phyloP scores from a whole-genome alignment of 2,113 vertebrate species.

The Hippocampus abdominalis region DNA sequence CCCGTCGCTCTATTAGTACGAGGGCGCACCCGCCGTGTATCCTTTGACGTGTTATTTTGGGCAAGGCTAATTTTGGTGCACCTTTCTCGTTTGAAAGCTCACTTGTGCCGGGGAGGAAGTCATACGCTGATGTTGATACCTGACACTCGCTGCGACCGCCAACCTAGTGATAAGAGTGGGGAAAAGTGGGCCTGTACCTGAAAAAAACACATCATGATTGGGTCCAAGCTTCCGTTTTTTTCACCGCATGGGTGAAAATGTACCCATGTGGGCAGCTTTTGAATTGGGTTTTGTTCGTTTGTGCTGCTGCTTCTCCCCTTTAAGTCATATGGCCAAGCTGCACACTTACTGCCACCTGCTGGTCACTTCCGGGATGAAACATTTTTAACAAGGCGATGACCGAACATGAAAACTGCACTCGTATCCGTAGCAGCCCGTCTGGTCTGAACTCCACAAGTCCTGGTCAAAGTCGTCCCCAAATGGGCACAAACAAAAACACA shows the following conservation, averaged over 20 bases:
- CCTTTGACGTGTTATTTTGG: conserved; percentile 45
- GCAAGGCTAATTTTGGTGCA: conserved; percentile 46
- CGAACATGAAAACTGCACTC: background rate
- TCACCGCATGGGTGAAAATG: too few relatives aligned
- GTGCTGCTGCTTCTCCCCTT: too few relatives aligned
- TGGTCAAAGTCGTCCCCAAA: conserved; percentile 57
- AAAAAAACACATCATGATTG: too few relatives aligned
- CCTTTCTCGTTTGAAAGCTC: conserved; percentile 2
- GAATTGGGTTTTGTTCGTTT: too few relatives aligned
- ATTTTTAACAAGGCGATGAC: background rate
- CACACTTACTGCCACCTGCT: too few relatives aligned
- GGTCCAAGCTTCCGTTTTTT: too few relatives aligned
- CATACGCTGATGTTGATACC: background rate
- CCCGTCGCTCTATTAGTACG: conserved; percentile 32
- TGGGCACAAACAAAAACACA: conserved; percentile 27
- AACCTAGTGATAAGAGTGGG: background rate
- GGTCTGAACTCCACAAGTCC: conserved; percentile 28
- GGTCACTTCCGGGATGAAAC: background rate
- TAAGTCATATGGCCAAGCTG: too few relatives aligned
- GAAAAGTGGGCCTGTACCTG: background rate
- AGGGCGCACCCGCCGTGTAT: conserved; percentile 18
- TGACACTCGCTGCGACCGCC: conserved; percentile 5
- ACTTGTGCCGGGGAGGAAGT: background rate
- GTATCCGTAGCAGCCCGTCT: background rate
- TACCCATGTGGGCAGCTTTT: too few relatives aligned